Evolutionary conservation across 1,140 invertebrate genomes (phyloP).

Genomic region (Drosophila serrata): DNA sequence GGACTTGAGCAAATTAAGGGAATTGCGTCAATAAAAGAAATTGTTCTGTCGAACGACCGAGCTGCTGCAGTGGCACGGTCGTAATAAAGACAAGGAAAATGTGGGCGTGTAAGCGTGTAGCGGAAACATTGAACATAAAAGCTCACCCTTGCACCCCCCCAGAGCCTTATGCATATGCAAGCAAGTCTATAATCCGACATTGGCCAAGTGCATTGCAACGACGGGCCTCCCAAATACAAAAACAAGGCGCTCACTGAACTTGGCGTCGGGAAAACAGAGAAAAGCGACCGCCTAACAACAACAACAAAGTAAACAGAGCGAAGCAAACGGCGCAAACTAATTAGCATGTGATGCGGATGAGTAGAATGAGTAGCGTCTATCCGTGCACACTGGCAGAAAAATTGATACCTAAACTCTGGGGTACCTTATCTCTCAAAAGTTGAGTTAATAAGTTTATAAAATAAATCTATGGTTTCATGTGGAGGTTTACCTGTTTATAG

Average conservation of each 20-base stretch:
- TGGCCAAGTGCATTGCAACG: slow-evolving; percentile 29
- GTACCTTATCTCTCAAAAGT: not conserved
- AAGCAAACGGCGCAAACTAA: slow-evolving; percentile 59
- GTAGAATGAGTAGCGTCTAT: slow-evolving; percentile 32
- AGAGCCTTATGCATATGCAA: not conserved
- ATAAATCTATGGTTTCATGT: not conserved
- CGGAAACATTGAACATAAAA: slow-evolving; percentile 36
- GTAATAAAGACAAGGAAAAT: slow-evolving; percentile 28
- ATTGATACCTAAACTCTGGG: too few relatives aligned
- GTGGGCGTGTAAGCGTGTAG: slow-evolving; percentile 48
- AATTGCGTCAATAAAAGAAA: slow-evolving; percentile 55
- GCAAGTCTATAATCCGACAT: not conserved
- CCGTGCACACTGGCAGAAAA: slow-evolving; percentile 1
- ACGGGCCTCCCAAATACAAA: slow-evolving; percentile 41
- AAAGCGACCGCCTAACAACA: slow-evolving; percentile 7
- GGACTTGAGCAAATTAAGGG: slow-evolving; percentile 52
- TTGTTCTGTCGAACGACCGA: slow-evolving; percentile 23
- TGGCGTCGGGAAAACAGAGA: slow-evolving; percentile 44
- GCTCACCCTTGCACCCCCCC: slow-evolving; percentile 8
- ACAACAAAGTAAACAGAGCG: slow-evolving; percentile 59
- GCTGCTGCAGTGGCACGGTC: slow-evolving; percentile 15
- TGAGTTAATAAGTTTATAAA: not conserved
- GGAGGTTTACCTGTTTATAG: not conserved
- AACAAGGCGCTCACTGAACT: slow-evolving; percentile 55
- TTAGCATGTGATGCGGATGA: slow-evolving; percentile 65